Evolutionary conservation across 2,797 vertebrate species (phyloP), one percentile per base, ranked within the genome.

Genomic region (Phoebastria nigripes): DNA sequence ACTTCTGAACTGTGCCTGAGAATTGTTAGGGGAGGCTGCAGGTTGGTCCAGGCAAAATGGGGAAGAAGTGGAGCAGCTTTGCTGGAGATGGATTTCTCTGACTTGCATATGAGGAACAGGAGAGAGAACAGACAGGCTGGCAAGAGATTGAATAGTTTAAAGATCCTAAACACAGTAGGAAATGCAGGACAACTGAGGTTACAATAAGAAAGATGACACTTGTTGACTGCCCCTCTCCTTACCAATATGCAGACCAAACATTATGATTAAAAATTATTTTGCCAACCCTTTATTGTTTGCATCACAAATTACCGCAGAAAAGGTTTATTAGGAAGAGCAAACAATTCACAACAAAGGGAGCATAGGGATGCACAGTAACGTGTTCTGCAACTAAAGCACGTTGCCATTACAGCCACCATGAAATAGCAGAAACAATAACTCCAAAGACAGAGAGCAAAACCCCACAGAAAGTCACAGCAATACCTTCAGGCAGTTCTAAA

Each of bases 301-400:
- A 84, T 39, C 39, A 54, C 31, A 55, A 62, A 85, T 66, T 25
- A 82, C 4, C 4, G 39, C n/a, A 73, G 35, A 54, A 55, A 66
- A 44, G 5, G 13, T 54, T 92, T 76, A 56, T 41, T 72, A 72
- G 47, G 46, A 58, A 74, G 5, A 82, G 37, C n/a, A 67, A 47
- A 24, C 41, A 59, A 84, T 86, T 83, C 65, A 56, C 65, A 71
- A 26, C 11, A 47, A 85, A 90, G 42, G 11, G 18, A 89, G 49
- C 28, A 24, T 1, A 49, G 37, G 55, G 28, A 83, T 20, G 46
- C 8, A 35, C n/a, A 31, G 29, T 49, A 88, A 39, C 0, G 0
- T 11, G 7, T 46, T 82, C 54, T 72, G 42, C 33, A 76, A 46
- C 20, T 35, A 49, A 67, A 79, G 41, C 25, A 22, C 1, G 1